phyloP scores from a whole-genome alignment of 2,113 vertebrate genomes.

The Misgurnus anguillicaudatus region DNA sequence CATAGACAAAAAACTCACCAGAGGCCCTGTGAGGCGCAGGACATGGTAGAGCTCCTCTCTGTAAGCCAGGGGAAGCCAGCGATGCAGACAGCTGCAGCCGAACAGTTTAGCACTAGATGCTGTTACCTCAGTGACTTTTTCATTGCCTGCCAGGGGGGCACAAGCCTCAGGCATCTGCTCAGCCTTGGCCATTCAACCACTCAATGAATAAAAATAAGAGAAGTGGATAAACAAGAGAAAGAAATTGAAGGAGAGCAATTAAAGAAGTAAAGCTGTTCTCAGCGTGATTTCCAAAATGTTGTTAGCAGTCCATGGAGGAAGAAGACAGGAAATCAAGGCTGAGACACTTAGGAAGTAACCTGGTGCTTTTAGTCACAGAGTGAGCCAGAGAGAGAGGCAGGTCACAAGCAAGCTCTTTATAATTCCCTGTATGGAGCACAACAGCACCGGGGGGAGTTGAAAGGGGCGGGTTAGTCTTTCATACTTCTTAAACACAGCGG shows the following conservation, averaged over 20 bases:
- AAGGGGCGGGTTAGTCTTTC: constrained; percentile 25
- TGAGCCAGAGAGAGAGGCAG: constrained; percentile 23
- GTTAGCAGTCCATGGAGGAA: constrained; percentile 45
- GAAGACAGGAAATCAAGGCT: constrained; percentile 39
- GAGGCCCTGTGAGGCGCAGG: constrained; percentile 67
- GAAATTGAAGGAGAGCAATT: constrained; percentile 29
- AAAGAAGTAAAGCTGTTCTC: constrained; percentile 16
- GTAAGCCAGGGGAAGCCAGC: constrained; percentile 69
- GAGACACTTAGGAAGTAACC: constrained; percentile 57
- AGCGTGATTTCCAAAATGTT: constrained; percentile 22
- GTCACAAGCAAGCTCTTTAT: constrained; percentile 53
- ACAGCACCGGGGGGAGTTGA: constrained; percentile 29
- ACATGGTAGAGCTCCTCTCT: constrained; percentile 75
- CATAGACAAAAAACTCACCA: constrained; percentile 65
- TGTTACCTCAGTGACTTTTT: constrained; percentile 55
- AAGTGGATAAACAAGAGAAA: constrained; percentile 37
- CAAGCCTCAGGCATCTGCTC: constrained; percentile 57
- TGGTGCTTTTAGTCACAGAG: constrained; percentile 41
- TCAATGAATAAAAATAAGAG: constrained; percentile 40
- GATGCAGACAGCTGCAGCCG: constrained; percentile 57
- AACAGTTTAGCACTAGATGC: constrained; percentile 62
- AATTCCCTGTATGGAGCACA: constrained; percentile 51
- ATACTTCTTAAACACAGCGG: constrained; percentile 52
- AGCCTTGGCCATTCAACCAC: constrained; percentile 69
- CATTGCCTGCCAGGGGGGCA: constrained; percentile 47